phyloP scores from a whole-genome alignment of 1,140 invertebrate species.

The Hylaeus anthracinus region DNA sequence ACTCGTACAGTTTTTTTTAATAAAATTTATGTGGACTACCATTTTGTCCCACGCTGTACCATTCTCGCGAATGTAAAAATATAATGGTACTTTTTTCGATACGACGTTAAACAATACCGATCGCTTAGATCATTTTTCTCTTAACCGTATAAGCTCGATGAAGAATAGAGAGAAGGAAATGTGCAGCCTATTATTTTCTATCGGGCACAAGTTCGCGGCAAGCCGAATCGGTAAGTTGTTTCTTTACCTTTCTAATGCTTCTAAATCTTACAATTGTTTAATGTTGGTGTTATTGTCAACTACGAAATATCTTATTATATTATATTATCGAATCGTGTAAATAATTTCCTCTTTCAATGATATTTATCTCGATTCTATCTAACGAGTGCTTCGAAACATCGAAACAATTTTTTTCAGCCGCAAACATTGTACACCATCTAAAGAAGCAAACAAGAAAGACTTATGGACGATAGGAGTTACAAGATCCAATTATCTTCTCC shows the following conservation, averaged over 20 bases:
- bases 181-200: background rate
- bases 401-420: background rate
- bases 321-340: background rate
- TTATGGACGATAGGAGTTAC: conserved; percentile 15
- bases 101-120: conserved; percentile 10
- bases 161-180: conserved; percentile 19
- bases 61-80: conserved; percentile 36
- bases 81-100: conserved; percentile 16
- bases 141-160: conserved; percentile 49
- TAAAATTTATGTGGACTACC: too few species aligned
- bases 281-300: conserved; percentile 20
- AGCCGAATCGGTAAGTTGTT: background rate
- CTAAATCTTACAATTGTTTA: background rate
- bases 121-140: conserved; percentile 1
- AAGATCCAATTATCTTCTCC: background rate
- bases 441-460: background rate
- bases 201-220: background rate
- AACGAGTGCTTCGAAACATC: background rate
- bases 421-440: background rate
- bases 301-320: background rate
- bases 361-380: background rate
- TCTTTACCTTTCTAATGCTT: background rate
- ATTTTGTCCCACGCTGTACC: background rate
- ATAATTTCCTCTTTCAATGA: background rate
- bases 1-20: too few species aligned